Evolutionary conservation across 2,797 vertebrate species (phyloP).

Genomic region (Molossus alvarezi): DNA sequence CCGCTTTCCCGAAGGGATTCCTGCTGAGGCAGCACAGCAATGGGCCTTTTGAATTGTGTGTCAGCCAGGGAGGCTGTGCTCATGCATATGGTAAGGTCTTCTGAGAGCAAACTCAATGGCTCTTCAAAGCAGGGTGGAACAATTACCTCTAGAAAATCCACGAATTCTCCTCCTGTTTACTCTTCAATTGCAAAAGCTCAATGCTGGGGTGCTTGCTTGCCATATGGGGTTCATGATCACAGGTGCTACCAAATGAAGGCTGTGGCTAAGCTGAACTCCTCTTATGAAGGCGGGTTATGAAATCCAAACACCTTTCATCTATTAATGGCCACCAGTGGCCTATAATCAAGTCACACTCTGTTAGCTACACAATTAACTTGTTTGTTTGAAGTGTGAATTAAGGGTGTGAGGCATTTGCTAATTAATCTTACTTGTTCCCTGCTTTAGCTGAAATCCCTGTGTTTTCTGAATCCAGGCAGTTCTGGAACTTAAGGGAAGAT

Average conservation of each 20-base stretch:
- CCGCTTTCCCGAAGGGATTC: neutral
- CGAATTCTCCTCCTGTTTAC: slow-evolving; percentile 60
- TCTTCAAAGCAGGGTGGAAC: slow-evolving; percentile 70
- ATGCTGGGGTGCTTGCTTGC: slow-evolving; percentile 51
- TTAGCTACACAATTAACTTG: slow-evolving; percentile 81
- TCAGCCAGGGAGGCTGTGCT: neutral
- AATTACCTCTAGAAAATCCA: slow-evolving; percentile 65
- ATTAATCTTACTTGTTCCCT: slow-evolving; percentile 73
- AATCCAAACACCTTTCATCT: slow-evolving; percentile 82
- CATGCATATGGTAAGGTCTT: slow-evolving; percentile 41
- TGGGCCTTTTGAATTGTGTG: neutral
- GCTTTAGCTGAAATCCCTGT: slow-evolving; percentile 41
- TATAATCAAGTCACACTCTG: slow-evolving; percentile 80
- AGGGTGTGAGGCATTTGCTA: slow-evolving; percentile 78
- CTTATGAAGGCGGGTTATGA: slow-evolving; percentile 46
- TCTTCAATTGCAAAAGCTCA: slow-evolving; percentile 59
- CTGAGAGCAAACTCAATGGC: slow-evolving; percentile 42
- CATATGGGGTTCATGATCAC: slow-evolving; percentile 63
- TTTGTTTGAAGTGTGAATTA: slow-evolving; percentile 85
- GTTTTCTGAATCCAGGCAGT: slow-evolving; percentile 28
- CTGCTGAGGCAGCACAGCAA: neutral
- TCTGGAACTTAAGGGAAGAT: slow-evolving; percentile 49
- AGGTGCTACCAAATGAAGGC: slow-evolving; percentile 67
- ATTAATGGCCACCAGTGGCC: slow-evolving; percentile 80
- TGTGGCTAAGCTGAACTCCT: neutral